These are phyloP conservation scores for Argyra leucocephala DNA, from an alignment of 2,888 invertebrate genomes.

Conservation along the genomic window DNA sequence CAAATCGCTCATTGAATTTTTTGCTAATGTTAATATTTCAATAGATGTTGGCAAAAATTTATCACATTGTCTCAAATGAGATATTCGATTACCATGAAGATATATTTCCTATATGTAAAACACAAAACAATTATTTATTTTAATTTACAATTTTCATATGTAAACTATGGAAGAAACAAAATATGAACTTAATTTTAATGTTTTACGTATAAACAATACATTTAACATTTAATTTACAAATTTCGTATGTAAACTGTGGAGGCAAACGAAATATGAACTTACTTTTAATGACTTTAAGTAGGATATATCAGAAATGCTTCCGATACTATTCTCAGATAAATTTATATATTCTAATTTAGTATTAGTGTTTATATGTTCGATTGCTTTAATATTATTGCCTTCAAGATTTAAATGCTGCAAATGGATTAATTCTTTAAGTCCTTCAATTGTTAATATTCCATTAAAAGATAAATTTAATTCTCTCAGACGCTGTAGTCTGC, in stretches of 20 bases:
- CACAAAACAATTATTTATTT: slow-evolving; percentile 12
- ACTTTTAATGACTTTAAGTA: slow-evolving; percentile 75
- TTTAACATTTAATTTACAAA: no score
- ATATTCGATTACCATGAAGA: slow-evolving; percentile 77
- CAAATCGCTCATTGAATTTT: slow-evolving; percentile 74
- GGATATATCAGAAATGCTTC: slow-evolving; percentile 74
- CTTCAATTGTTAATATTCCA: slow-evolving; percentile 80
- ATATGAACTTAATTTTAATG: slow-evolving; percentile 59
- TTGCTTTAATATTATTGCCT: slow-evolving; percentile 87
- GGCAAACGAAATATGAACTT: slow-evolving; percentile 30
- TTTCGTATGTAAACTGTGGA: no score
- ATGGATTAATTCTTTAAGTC: slow-evolving; percentile 71
- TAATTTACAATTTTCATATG: no score
- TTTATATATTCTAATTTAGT: slow-evolving; percentile 73
- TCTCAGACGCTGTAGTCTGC: slow-evolving; percentile 67
- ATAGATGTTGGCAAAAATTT: slow-evolving; percentile 69
- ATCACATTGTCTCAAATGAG: slow-evolving; percentile 71
- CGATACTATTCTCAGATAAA: slow-evolving; percentile 80
- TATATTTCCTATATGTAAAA: slow-evolving; percentile 59
- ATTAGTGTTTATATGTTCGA: slow-evolving; percentile 79
- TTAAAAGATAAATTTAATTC: slow-evolving; percentile 78
- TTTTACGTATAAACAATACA: no score
- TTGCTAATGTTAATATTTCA: slow-evolving; percentile 65
- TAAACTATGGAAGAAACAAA: no score
- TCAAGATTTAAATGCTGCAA: slow-evolving; percentile 73